phyloP scores from a whole-genome alignment of 2,113 vertebrate genomes.

The Oreocharis arfaki region DNA sequence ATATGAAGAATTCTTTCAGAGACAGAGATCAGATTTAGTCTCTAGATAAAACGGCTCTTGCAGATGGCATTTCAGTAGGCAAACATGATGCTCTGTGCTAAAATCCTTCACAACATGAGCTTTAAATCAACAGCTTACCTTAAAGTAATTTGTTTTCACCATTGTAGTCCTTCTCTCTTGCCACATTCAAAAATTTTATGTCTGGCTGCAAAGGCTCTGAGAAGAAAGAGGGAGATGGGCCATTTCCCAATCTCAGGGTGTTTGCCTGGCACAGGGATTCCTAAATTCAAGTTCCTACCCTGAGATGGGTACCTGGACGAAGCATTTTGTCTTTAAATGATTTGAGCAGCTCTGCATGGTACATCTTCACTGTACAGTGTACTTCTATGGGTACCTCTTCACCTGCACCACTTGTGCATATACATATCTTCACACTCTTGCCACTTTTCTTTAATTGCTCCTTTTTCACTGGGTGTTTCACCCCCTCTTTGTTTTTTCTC shows the following conservation, averaged over 20 bases:
- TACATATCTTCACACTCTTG: background rate
- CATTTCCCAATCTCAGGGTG: fast-evolving
- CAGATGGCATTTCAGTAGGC: background rate
- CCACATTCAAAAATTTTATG: background rate
- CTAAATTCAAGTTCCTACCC: background rate
- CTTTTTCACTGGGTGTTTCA: background rate
- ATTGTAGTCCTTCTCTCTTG: background rate
- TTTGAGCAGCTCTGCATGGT: background rate
- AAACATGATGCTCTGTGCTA: background rate
- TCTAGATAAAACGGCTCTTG: background rate
- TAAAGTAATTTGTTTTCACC: background rate
- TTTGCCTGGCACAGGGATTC: background rate
- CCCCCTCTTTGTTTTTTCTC: background rate
- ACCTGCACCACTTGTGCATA: background rate
- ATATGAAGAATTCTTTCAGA: background rate
- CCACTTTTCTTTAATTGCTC: background rate
- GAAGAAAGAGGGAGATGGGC: background rate
- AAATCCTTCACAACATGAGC: background rate
- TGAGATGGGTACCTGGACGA: background rate
- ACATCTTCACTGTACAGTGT: background rate
- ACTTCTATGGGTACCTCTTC: background rate
- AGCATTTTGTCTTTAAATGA: background rate
- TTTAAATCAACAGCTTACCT: background rate
- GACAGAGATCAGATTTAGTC: background rate
- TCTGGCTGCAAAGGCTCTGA: background rate